phyloP scores from a whole-genome alignment of 2,888 invertebrate species.

The Hoplodrina ambigua region DNA sequence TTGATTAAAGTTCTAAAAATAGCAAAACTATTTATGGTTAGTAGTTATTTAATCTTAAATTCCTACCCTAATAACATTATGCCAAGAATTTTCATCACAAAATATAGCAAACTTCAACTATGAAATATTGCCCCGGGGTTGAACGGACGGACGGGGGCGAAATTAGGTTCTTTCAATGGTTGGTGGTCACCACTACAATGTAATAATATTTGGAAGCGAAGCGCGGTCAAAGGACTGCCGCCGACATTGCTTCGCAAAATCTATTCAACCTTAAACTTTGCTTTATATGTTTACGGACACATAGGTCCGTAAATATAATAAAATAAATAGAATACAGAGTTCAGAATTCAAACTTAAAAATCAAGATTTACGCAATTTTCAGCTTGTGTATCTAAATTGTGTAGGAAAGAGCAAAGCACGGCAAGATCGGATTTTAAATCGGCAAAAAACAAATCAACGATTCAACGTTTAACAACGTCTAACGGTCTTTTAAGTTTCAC shows the following conservation, averaged over 20 bases:
- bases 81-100: constrained; percentile 48
- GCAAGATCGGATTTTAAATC: too few relatives aligned
- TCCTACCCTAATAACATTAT: constrained; percentile 25
- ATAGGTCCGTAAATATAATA: too few relatives aligned
- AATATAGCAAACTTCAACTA: constrained; percentile 36
- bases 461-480: too few relatives aligned
- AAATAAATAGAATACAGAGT: too few relatives aligned
- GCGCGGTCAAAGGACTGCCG: constrained; percentile 12
- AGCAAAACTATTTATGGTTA: constrained; percentile 12
- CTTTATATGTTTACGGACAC: too few relatives aligned
- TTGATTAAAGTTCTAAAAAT: constrained; percentile 3
- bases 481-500: too few relatives aligned
- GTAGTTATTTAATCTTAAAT: constrained; percentile 25
- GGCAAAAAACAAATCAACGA: too few relatives aligned
- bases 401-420: too few relatives aligned
- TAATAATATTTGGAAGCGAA: constrained; percentile 40
- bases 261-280: not conserved
- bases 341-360: too few relatives aligned
- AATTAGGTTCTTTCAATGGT: constrained; percentile 36
- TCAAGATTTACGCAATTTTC: too few relatives aligned
- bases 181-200: constrained; percentile 18
- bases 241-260: constrained; percentile 16
- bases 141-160: constrained; percentile 17
- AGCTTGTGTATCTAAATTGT: too few relatives aligned
- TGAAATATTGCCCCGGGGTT: constrained; percentile 32